Evolutionary conservation across 2,888 invertebrate species (phyloP), one percentile per base, ranked within the genome.

Genomic region (Ophioninae sp.): DNA sequence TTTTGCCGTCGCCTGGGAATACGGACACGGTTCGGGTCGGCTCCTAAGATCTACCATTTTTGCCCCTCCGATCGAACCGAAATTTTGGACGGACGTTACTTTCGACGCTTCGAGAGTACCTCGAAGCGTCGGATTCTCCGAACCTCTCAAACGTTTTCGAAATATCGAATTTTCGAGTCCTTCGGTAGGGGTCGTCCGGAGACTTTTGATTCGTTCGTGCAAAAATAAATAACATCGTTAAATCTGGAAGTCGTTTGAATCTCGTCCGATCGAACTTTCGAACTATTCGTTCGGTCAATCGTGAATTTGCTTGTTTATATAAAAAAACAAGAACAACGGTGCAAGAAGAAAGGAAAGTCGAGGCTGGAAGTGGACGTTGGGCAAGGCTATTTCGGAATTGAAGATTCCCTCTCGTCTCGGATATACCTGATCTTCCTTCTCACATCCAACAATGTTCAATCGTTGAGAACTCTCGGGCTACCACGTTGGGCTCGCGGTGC

Each of bases 391-490:
- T 44, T 30, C 41, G 59, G 21, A 13, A 62, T 62, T 30, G 23
- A 30, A 44, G 44, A 62, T 50, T 64, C 62, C n/a, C 23, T 74
- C 23, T 74, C 44, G 10, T 44, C 41, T 20, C 20, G 20, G 30
- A 44, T 39, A 21, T 50, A 21, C 50, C 21, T 23, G 17, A 59
- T 21, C 37, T 65, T 65, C 20, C 20, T 77, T 68, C 59, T 61
- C 30, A 30, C 30, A 77, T 23, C 65, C 20, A 39, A 13, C 59
- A 68, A 64, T 56, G 68, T 68, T 57, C 44, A 59, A 77, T 75
- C 56, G 64, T 41, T 23, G 62, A 30, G 21, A 62, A 70, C 69
- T 50, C 50, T 50, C 37, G 23, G 68, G n/a, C 30, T n/a, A 59
- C 41, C n/a, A 68, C 59, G 69, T 69, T 62, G 72, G 30, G 39